Evolutionary conservation across 2,888 invertebrate genomes (phyloP).

Genomic region (Phalera bucephala): DNA sequence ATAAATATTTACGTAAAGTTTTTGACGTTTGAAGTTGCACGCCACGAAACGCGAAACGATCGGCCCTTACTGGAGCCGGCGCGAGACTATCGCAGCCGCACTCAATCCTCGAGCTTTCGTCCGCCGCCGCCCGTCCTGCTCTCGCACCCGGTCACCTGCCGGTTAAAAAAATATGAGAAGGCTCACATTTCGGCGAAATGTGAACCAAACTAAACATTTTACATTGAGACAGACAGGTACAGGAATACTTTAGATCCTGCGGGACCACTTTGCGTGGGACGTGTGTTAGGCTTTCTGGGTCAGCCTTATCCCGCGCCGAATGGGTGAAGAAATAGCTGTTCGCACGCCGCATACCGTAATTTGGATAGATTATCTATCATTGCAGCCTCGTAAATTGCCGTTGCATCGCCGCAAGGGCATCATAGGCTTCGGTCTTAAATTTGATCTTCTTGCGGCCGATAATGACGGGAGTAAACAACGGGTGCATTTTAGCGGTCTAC

Average conservation of each 20-base stretch:
- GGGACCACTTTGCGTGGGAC: constrained; percentile 34
- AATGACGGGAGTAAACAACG: constrained; percentile 62
- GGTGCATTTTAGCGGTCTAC: constrained; percentile 58
- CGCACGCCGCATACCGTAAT: constrained; percentile 53
- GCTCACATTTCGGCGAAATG: constrained; percentile 75
- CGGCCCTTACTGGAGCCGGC: constrained; percentile 61
- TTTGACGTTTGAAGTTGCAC: constrained; percentile 52
- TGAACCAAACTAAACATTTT: constrained; percentile 64
- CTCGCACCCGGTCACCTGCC: constrained; percentile 70
- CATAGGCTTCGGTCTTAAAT: constrained; percentile 16
- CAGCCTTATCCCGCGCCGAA: constrained; percentile 5
- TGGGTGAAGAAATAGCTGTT: constrained; percentile 28
- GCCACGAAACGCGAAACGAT: constrained; percentile 44
- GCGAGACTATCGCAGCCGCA: constrained; percentile 58
- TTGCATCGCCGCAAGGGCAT: constrained; percentile 35
- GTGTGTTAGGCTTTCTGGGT: constrained; percentile 18
- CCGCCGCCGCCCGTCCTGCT: constrained; percentile 57
- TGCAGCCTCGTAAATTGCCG: constrained; percentile 57
- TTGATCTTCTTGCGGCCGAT: constrained; percentile 36
- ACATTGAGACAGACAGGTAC: constrained; percentile 54
- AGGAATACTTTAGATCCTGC: constrained; percentile 15
- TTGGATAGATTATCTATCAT: constrained; percentile 63
- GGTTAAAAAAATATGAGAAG: constrained; percentile 66
- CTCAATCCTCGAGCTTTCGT: constrained; percentile 22
- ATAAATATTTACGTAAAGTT: constrained; percentile 71